Evolutionary conservation across 2,113 vertebrate species (phyloP).

Genomic region (Calonectris borealis): DNA sequence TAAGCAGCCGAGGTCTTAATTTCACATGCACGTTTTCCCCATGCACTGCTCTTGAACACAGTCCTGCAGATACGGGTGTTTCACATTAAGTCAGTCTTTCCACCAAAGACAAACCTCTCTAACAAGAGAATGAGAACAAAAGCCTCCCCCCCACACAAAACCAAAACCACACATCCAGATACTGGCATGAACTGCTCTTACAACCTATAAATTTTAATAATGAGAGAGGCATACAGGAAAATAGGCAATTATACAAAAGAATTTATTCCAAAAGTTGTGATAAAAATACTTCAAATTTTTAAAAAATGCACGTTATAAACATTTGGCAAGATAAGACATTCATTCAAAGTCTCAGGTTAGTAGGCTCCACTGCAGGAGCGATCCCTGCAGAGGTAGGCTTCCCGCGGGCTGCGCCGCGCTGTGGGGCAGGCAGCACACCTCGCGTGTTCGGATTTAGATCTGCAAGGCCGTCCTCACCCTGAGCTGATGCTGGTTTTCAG

Average conservation of each 20-base stretch:
- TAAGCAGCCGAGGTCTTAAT: neutral
- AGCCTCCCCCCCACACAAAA: neutral
- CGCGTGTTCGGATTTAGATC: rapidly evolving
- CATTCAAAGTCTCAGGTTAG: neutral
- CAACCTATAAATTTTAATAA: neutral
- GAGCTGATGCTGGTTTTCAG: neutral
- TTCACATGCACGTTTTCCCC: neutral
- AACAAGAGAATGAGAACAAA: neutral
- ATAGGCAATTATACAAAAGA: neutral
- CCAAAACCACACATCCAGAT: neutral
- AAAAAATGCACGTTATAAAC: neutral
- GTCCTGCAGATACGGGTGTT: neutral
- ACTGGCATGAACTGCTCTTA: neutral
- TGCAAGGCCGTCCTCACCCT: neutral
- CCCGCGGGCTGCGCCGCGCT: neutral
- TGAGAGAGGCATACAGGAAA: neutral
- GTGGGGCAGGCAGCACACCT: neutral
- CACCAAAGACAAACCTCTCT: neutral
- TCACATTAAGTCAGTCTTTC: conserved; percentile 30
- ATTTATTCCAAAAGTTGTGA: conserved; percentile 40
- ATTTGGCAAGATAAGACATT: neutral
- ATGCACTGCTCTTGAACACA: neutral
- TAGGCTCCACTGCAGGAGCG: rapidly evolving
- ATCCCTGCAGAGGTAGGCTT: neutral
- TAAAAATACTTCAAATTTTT: neutral